phyloP scores from a whole-genome alignment of 2,888 invertebrate species.

The Campopleginae sp. region DNA sequence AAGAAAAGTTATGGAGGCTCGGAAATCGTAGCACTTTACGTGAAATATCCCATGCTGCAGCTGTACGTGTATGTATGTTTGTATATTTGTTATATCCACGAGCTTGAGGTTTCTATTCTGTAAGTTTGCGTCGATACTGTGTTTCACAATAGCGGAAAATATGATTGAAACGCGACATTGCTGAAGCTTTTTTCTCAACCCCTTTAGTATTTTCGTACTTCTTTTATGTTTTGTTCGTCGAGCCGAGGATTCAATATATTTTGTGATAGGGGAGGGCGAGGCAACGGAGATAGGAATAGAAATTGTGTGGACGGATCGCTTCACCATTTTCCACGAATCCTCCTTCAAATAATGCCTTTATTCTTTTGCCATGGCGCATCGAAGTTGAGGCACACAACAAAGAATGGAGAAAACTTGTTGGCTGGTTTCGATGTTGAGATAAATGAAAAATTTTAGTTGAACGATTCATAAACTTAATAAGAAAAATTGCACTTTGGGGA shows the following conservation, averaged over 20 bases:
- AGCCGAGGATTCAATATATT: constrained; percentile 53
- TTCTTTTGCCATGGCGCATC: background rate
- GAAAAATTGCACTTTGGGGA: background rate
- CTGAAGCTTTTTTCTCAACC: constrained; percentile 52
- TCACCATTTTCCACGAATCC: constrained; percentile 1
- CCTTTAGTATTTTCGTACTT: constrained; percentile 59
- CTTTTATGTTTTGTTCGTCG: constrained; percentile 68
- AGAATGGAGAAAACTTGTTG: background rate
- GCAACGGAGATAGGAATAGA: background rate
- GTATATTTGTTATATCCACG: constrained; percentile 25
- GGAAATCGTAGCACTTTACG: constrained; percentile 1
- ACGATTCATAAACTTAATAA: background rate
- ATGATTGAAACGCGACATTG: constrained; percentile 76
- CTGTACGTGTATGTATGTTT: background rate
- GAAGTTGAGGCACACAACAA: background rate
- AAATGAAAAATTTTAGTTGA: background rate
- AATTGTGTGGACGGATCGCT: background rate
- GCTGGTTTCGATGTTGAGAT: background rate
- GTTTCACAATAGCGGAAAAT: constrained; percentile 71
- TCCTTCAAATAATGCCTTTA: background rate
- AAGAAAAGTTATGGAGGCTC: background rate
- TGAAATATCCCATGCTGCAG: background rate
- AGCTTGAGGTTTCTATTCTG: constrained; percentile 50
- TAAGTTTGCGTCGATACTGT: constrained; percentile 70
- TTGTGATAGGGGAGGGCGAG: background rate